Evolutionary conservation across 2,888 invertebrate genomes (phyloP), one percentile per base, ranked within the genome.

Genomic region (Psylliodes chrysocephalus): DNA sequence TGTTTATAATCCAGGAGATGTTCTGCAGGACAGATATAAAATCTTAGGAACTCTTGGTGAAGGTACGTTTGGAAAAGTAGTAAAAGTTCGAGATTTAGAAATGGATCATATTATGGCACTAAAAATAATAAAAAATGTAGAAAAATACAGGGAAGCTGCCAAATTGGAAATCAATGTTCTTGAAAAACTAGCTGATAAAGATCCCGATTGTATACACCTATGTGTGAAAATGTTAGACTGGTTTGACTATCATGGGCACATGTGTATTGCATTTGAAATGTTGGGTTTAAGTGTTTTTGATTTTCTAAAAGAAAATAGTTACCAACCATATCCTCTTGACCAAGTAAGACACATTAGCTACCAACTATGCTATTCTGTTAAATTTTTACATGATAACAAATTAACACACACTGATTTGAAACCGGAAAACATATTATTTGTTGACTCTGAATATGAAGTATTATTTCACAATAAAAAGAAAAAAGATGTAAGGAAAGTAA

Each of bases 61-160:
- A 88, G 99, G 99, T 83, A 99, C 99, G 79, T 99, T 99, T 90
- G 99, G 99, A 84, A 98, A 98, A 89, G 98, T 99, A 82, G 97
- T 98, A 82, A 94, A 98, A 89, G 97, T 97, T 85, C 94, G 94
- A 86, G 98, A 98, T 86, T 86, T 94, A 82, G 92, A 94, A 87
- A 93, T 91, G 96, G 94, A 95, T 86, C 91, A 92, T 83, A 89
- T 90, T 80, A 92, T 94, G 91, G 99, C 99, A 79, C 86, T 99
- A 84, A 99, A 99, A 86, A 96, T 99, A 75, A 98, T 99, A 78
- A 99, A 99, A 86, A 99, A 98, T 85, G 98, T 99, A 71, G 96
- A 97, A 83, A 99, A 99, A 85, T 99, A 99, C 85, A 89, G 98
- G 81, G 98, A 99, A 86, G 99, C 99, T 75, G 99, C 99, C 73